These are phyloP conservation scores for Phoxinus dragarum DNA, from an alignment of 2,797 vertebrate genomes.

Conservation along the genomic window DNA sequence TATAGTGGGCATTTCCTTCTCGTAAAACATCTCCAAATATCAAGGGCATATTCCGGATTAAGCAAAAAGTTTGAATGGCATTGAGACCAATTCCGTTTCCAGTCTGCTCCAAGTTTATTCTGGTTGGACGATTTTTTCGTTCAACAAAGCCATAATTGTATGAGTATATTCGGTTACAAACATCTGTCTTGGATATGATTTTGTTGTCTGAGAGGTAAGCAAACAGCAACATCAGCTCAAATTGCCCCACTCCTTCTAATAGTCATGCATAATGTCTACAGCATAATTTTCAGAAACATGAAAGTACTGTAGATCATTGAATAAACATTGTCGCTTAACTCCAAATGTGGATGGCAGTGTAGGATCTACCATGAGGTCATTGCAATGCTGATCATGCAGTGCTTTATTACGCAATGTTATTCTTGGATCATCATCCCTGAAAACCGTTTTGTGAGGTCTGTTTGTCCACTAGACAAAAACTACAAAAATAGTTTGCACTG, in stretches of 20 bases:
- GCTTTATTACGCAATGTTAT: slow-evolving; percentile 36
- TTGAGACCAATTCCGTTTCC: background rate
- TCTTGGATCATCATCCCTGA: too few relatives aligned
- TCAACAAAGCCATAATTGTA: too few relatives aligned
- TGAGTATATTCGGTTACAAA: slow-evolving; percentile 36
- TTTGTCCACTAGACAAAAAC: too few relatives aligned
- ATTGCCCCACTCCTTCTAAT: slow-evolving; percentile 53
- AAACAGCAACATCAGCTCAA: slow-evolving; percentile 59
- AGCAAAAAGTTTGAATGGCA: background rate
- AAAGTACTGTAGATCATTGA: slow-evolving; percentile 49
- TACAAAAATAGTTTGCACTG: too few relatives aligned
- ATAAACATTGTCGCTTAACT: slow-evolving; percentile 51
- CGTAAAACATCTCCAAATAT: background rate
- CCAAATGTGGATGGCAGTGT: slow-evolving; percentile 57
- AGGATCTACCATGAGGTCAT: slow-evolving; percentile 43
- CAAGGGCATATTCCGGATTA: background rate
- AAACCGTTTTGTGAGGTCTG: too few relatives aligned
- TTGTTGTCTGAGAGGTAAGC: slow-evolving; percentile 34
- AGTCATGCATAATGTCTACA: slow-evolving; percentile 57
- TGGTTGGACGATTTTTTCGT: background rate
- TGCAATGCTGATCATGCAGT: slow-evolving; percentile 57
- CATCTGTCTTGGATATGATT: background rate
- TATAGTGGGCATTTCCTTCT: background rate
- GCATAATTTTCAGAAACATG: slow-evolving; percentile 55
- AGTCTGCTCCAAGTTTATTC: background rate